Conservation (phyloP, 1,140 invertebrate species). For the Tetramorium alpestre region DNA sequence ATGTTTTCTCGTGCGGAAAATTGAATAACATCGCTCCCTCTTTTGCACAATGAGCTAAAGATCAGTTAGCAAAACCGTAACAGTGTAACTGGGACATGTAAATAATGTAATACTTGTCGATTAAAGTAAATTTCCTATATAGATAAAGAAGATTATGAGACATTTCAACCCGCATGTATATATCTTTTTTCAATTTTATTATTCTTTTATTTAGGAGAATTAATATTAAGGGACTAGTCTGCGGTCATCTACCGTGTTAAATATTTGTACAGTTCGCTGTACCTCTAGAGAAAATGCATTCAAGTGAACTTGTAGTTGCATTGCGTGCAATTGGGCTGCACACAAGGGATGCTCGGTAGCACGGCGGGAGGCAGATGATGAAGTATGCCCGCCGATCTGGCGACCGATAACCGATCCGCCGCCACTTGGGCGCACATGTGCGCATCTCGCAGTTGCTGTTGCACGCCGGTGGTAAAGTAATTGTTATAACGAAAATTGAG, state of each 20-base stretch:
- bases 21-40: neutral
- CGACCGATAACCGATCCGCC: conserved; percentile 43
- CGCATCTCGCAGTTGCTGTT: conserved; percentile 75
- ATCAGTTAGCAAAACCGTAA: neutral
- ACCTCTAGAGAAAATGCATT: conserved; percentile 10
- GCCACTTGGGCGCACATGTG: conserved; percentile 70
- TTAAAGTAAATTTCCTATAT: neutral
- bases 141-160: neutral
- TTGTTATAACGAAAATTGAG: conserved; percentile 78
- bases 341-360: conserved; percentile 80
- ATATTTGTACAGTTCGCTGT: neutral
- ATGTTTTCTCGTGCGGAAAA: conserved; percentile 9
- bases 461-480: conserved; percentile 75
- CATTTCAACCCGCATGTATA: neutral
- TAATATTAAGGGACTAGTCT: neutral
- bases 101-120: neutral
- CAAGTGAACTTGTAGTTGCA: conserved; percentile 79
- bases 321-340: conserved; percentile 82
- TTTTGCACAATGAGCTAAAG: neutral
- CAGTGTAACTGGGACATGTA: conserved; percentile 1
- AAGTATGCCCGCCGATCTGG: conserved; percentile 63
- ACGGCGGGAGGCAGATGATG: conserved; percentile 80
- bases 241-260: neutral
- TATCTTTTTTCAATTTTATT: neutral
- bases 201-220: neutral